Percentiles rank a stretch among this genome's conserved stretches.
Evolutionary conservation across 2,888 invertebrate genomes (phyloP).

Genomic region (Yponomeuta cagnagella): DNA sequence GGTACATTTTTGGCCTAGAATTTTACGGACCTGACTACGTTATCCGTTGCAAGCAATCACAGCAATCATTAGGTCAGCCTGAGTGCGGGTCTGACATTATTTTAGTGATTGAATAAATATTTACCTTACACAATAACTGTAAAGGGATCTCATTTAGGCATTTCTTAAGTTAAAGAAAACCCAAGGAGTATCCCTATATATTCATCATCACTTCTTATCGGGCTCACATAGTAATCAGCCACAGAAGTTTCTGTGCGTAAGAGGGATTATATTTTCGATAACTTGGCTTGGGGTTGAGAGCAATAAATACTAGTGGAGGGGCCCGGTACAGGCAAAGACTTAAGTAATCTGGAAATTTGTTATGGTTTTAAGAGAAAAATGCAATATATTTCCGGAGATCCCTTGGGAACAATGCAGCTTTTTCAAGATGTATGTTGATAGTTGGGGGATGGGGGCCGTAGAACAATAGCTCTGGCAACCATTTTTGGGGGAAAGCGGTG

Average conservation of each 20-base stretch:
- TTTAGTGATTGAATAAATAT: no score
- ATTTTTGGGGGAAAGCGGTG: not conserved
- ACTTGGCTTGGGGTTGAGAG: slow-evolving; percentile 63
- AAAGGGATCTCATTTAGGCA: no score
- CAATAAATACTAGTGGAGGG: slow-evolving; percentile 65
- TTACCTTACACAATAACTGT: no score
- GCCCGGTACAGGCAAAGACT: slow-evolving; percentile 36
- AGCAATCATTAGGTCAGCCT: no score
- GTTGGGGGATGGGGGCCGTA: slow-evolving; percentile 6
- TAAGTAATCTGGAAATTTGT: slow-evolving; percentile 70
- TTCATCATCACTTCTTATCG: slow-evolving; percentile 44
- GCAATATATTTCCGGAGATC: slow-evolving; percentile 35
- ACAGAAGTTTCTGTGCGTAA: slow-evolving; percentile 65
- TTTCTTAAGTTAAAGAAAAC: not conserved
- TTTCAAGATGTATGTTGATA: slow-evolving; percentile 26
- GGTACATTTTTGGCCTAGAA: no score
- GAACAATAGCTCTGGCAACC: not conserved
- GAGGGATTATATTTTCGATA: slow-evolving; percentile 75
- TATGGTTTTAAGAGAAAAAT: slow-evolving; percentile 66
- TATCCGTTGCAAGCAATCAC: no score
- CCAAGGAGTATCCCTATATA: slow-evolving; percentile 27
- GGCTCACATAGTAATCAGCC: slow-evolving; percentile 66
- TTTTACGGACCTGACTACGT: no score
- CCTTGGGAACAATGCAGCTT: slow-evolving; percentile 52
- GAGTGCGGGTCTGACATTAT: no score